Conservation (phyloP, 2,888 invertebrate genomes). For the Sympetrum striolatum region DNA sequence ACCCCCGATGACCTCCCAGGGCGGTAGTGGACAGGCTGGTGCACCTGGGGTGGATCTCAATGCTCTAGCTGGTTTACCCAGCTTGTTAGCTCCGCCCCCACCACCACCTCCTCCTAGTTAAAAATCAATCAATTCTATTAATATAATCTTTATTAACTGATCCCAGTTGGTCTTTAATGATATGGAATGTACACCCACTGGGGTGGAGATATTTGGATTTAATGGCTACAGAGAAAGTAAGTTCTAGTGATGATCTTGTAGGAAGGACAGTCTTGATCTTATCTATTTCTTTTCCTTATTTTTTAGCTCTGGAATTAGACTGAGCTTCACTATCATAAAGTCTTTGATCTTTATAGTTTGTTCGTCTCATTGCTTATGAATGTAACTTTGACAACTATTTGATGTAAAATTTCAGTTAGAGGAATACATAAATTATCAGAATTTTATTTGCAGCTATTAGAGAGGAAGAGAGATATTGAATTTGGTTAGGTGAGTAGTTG, state of each 20-base stretch:
- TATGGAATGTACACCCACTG: background rate
- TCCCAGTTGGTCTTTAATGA: background rate
- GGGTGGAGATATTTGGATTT: constrained; percentile 22
- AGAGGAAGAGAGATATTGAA: background rate
- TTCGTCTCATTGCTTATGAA: background rate
- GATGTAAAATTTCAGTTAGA: background rate
- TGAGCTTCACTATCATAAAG: background rate
- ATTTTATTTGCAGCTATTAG: constrained; percentile 16
- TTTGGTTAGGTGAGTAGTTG: constrained; percentile 17
- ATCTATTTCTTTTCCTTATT: constrained; percentile 22
- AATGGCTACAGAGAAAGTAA: constrained; percentile 6
- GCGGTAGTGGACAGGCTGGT: constrained; percentile 9
- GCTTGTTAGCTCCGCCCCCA: constrained; percentile 70
- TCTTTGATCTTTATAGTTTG: background rate
- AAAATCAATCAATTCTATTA: background rate
- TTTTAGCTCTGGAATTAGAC: constrained; percentile 10
- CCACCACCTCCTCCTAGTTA: constrained; percentile 67
- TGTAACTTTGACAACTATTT: background rate
- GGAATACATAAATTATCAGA: background rate
- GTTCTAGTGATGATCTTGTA: constrained; percentile 10
- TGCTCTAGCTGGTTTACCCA: constrained; percentile 61
- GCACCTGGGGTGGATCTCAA: constrained; percentile 56
- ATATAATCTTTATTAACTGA: constrained; percentile 7
- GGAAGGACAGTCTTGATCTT: background rate
- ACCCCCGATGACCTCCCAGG: constrained; percentile 50